These are phyloP conservation scores for Nibea albiflora DNA, from an alignment of 2,113 vertebrate genomes.

Conservation along the genomic window DNA sequence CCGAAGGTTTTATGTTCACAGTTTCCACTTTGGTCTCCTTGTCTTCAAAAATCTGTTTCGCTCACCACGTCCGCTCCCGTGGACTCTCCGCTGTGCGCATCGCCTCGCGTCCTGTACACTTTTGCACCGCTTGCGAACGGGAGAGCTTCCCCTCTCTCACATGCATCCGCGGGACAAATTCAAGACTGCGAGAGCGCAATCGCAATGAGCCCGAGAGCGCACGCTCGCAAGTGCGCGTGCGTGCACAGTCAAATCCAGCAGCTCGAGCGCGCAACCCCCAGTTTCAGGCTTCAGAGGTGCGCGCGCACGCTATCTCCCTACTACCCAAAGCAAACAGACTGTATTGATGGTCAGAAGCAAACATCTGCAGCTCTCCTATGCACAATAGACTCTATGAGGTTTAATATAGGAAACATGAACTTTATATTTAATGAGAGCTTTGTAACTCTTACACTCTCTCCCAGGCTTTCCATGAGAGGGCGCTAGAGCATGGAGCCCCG, in stretches of 20 bases:
- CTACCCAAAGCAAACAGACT: background rate
- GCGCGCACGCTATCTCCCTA: background rate
- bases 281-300: slow-evolving; percentile 1
- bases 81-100: slow-evolving; percentile 29
- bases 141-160: slow-evolving; percentile 36
- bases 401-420: background rate
- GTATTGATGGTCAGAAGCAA: background rate
- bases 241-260: slow-evolving; percentile 10
- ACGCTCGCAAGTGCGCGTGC: slow-evolving; percentile 21
- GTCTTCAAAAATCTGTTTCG: slow-evolving; percentile 15
- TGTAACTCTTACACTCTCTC: background rate
- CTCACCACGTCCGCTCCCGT: slow-evolving; percentile 33
- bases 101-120: slow-evolving; percentile 39
- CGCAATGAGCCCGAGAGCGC: slow-evolving; percentile 37
- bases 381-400: background rate
- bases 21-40: slow-evolving; percentile 25
- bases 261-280: slow-evolving; percentile 29
- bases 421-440: background rate
- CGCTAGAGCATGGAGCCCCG: background rate
- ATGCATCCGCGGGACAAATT: slow-evolving; percentile 79
- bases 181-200: slow-evolving; percentile 67
- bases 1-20: background rate
- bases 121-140: slow-evolving; percentile 49
- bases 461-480: slow-evolving; percentile 24
- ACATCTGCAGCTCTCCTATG: background rate